phyloP scores from a whole-genome alignment of 1,140 invertebrate species.

The Philotrypesis tridentata region DNA sequence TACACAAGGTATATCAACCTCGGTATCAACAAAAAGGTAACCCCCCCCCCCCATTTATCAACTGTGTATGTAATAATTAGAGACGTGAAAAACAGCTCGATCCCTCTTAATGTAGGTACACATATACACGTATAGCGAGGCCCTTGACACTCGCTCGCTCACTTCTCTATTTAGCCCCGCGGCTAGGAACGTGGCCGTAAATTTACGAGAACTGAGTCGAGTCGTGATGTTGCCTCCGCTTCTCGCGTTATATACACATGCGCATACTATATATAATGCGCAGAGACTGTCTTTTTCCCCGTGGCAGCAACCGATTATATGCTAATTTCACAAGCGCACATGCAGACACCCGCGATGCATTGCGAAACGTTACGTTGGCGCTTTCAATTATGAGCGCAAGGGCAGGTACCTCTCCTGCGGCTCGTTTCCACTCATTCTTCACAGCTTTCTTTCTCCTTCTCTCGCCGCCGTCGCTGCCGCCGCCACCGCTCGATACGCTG shows the following conservation, averaged over 20 bases:
- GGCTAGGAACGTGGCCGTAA: conserved; percentile 24
- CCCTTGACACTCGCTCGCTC: conserved; percentile 17
- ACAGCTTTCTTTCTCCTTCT: not conserved
- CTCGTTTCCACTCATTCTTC: not conserved
- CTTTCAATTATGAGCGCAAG: conserved; percentile 31
- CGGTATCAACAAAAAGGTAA: no score
- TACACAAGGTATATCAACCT: no score
- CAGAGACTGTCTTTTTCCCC: no score
- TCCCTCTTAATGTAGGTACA: no score
- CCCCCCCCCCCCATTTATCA: no score
- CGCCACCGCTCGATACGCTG: not conserved
- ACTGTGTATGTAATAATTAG: no score
- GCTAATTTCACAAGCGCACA: conserved; percentile 23
- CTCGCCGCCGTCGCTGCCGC: no score
- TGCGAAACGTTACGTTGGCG: conserved; percentile 37
- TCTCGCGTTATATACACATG: not conserved
- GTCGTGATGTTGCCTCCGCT: not conserved
- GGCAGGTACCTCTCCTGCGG: not conserved
- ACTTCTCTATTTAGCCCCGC: not conserved
- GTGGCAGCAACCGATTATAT: conserved; percentile 33
- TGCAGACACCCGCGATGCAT: not conserved
- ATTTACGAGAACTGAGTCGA: conserved; percentile 34
- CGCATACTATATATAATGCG: no score
- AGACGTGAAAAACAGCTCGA: no score
- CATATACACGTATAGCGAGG: not conserved